Base-by-base conservation (phyloP, 2,888 invertebrate genomes). In the Leucozona laternaria region DNA sequence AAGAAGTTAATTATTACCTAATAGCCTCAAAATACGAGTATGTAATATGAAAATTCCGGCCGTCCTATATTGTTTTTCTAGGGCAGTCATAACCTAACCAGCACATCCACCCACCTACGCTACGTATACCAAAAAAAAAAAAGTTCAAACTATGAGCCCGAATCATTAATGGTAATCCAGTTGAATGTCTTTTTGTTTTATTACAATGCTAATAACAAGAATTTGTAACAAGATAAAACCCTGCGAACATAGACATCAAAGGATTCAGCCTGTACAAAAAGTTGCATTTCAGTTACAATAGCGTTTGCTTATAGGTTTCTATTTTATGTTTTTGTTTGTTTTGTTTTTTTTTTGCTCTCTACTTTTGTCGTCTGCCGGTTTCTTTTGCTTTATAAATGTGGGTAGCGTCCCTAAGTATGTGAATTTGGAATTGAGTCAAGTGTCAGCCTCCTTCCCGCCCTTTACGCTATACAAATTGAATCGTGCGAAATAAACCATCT, bases 381-480 rank as follows among this genome's bases (percentile, higher is more conserved):
- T 40, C 50, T 64, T 55, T 25, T 43, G 48, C 20, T 37, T 62
- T 15, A 45, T 43, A 48, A 34, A 57, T 62, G 7, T 45, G 64
- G 64, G 64, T 64, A 68, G 17, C 31, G 1, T 50, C 28, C 17
- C n/a, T 48, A 45, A 15, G 31, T 62, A 50, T 75, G 57, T 66
- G 71, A 58, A 58, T 79, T 60, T 85, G 77, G 76, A 80, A 71
- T 80, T 76, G 58, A 85, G 76, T 85, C 76, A 85, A 85, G 80
- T 80, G 72, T 77, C 76, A 85, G 31, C 76, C 71, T 76, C 72
- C 34, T 45, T 73, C 48, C 57, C 71, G 50, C 37, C 15, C 68
- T 66, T 64, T 58, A 77, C 66, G 71, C 64, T 55, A 66, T 71
- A 73, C 53, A 75, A 77, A 80, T 77, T 81, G 72, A 77, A 77